Base-by-base conservation (phyloP, 2,797 vertebrate species). In the Heterohyrax brucei region DNA sequence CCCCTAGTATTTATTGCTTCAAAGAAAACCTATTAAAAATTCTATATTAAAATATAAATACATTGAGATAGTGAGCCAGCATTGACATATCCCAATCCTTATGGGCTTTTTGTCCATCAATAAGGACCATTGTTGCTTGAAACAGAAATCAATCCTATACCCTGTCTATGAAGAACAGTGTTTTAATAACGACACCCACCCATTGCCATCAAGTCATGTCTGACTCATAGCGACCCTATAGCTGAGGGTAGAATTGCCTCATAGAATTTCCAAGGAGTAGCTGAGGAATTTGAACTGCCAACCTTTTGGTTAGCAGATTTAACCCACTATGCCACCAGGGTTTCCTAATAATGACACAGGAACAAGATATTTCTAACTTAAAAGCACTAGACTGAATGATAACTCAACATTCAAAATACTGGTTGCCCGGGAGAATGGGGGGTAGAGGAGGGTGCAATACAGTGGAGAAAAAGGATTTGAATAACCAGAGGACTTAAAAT, bases 301-400 rank as follows among this genome's bases (percentile, higher is more conserved):
- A 39, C 39, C 39, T 39, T 39, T 39, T 39, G 39, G 39, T 39
- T 39, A 39, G 39, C 39, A 39, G 39, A 39, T 39, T 39, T 39
- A 39, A 39, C 39, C 39, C 39, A 39, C 39, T 39, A 39, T 39
- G 39, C 39, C 39, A 39, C 39, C 39, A 39, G 39, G 39, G 39
- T 39, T 39, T 39, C 39, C 39, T 39, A 39, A 39, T 53, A 87
- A 79, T 53, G 30, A 82, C 33, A 56, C 6, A 79, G 4, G 30
- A 6, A 76, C 14, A 84, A 30, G 19, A 87, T 91, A 73, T 88
- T 95, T 95, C 78, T 85, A 78, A 88, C n/a, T 70, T 53, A 26
- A 95, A 96, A 89, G 2, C 10, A 61, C 3, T 5, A 33, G 46
- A 50, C 8, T 84, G 39, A 92, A 89, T 50, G 19, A 73, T 88